Conservation (phyloP, 2,113 vertebrate species). For the Megalops atlanticus region DNA sequence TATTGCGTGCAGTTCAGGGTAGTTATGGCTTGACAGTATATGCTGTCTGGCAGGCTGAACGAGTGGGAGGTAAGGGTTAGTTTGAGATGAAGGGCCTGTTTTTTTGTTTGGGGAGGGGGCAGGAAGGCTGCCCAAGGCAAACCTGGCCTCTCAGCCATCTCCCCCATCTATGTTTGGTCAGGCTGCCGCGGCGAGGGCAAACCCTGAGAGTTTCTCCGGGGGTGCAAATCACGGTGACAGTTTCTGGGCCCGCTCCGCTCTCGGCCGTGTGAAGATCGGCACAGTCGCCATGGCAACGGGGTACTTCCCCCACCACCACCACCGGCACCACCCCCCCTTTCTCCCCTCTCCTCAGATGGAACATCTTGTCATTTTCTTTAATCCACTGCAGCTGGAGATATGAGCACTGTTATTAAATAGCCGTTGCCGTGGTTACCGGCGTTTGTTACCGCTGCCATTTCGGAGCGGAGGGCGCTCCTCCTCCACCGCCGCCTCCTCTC, state of each 20-base stretch:
- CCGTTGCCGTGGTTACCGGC: constrained; percentile 93
- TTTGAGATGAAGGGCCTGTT: neutral
- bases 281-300: constrained; percentile 88
- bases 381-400: constrained; percentile 98
- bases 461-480: constrained; percentile 65
- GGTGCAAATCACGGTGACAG: constrained; percentile 79
- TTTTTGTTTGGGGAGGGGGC: too few species aligned
- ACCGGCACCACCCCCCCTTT: too few species aligned
- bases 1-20: neutral
- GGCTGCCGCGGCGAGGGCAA: constrained; percentile 62
- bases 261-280: constrained; percentile 72
- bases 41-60: neutral
- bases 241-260: constrained; percentile 71
- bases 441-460: constrained; percentile 87
- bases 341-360: constrained; percentile 76
- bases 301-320: constrained; percentile 79
- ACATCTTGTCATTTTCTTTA: constrained; percentile 99
- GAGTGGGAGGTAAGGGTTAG: neutral
- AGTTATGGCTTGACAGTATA: neutral
- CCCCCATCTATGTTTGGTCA: constrained; percentile 52
- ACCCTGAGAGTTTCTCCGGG: constrained; percentile 56
- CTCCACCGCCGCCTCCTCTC: constrained; percentile 45
- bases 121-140: too few species aligned
- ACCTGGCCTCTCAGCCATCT: too few species aligned
- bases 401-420: constrained; percentile 96